These are phyloP conservation scores for Metallyticus violacea DNA, from an alignment of 2,888 invertebrate genomes.

Conservation along the genomic window DNA sequence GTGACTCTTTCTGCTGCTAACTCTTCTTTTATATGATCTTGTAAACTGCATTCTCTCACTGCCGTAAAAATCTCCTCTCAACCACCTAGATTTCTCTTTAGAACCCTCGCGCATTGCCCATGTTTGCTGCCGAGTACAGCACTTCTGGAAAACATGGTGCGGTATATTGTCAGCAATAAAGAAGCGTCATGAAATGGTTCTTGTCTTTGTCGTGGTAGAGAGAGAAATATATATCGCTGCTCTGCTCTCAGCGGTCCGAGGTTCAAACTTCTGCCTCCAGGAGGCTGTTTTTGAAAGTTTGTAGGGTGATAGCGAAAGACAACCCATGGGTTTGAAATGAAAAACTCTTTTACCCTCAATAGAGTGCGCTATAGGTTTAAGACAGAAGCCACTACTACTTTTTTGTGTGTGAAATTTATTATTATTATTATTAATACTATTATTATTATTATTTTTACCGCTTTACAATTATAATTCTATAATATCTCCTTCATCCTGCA, in stretches of 20 bases:
- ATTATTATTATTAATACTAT: too few relatives aligned
- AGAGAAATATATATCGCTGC: background rate
- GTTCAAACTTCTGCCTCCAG: background rate
- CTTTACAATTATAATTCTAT: too few relatives aligned
- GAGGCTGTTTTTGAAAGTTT: too few relatives aligned
- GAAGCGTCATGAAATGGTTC: too few relatives aligned
- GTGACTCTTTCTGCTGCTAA: background rate
- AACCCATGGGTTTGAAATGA: too few relatives aligned
- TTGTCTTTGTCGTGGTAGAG: background rate
- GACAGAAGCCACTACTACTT: too few relatives aligned
- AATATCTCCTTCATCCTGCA: too few relatives aligned
- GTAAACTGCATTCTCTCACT: background rate
- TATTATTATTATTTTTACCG: too few relatives aligned
- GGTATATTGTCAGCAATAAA: background rate
- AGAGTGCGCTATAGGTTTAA: too few relatives aligned
- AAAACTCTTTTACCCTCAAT: too few relatives aligned
- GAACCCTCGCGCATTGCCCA: background rate
- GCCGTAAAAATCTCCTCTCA: background rate
- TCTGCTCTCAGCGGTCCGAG: background rate
- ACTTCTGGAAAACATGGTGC: background rate
- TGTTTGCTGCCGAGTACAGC: background rate
- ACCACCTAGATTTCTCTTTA: background rate
- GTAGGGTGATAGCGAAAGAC: too few relatives aligned
- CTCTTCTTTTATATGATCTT: background rate
- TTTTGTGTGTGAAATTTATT: too few relatives aligned